These are phyloP conservation scores for Mustela nigripes DNA, from an alignment of 2,113 vertebrate species.

Conservation along the genomic window DNA sequence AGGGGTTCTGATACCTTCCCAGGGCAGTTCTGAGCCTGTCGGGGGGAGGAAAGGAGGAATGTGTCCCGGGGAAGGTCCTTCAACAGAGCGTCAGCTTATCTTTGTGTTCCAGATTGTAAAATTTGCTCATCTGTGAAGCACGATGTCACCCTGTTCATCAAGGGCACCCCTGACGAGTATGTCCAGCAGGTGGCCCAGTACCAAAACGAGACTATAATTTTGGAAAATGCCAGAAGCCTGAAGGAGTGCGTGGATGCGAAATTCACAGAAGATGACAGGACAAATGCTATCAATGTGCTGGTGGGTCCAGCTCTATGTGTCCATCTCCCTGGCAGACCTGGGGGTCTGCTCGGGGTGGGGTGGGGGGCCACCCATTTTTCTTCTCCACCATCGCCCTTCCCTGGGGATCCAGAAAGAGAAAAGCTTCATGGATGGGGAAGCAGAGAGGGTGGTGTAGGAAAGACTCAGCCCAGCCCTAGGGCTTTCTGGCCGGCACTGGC, in stretches of 20 bases:
- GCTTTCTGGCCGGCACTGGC: too few species aligned
- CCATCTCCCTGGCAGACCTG: neutral
- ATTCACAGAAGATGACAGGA: neutral
- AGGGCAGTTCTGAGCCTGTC: neutral
- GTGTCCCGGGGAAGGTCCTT: too few species aligned
- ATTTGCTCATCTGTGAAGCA: neutral
- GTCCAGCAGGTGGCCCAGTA: neutral
- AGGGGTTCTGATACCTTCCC: neutral
- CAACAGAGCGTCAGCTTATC: neutral
- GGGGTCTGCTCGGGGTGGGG: neutral
- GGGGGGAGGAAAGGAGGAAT: neutral
- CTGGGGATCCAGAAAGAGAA: neutral
- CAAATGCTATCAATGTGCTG: neutral
- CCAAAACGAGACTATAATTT: accelerated
- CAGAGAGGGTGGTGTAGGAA: too few species aligned
- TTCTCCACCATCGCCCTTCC: neutral
- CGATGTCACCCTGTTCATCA: neutral
- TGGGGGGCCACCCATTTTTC: neutral
- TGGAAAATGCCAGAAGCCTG: neutral
- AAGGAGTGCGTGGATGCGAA: neutral
- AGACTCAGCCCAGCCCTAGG: neutral
- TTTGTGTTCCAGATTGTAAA: neutral
- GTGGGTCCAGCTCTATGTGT: neutral
- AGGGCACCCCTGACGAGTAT: neutral
- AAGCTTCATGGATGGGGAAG: neutral